Base-by-base conservation (phyloP, 2,888 invertebrate species). In the Crocallis elinguaria region DNA sequence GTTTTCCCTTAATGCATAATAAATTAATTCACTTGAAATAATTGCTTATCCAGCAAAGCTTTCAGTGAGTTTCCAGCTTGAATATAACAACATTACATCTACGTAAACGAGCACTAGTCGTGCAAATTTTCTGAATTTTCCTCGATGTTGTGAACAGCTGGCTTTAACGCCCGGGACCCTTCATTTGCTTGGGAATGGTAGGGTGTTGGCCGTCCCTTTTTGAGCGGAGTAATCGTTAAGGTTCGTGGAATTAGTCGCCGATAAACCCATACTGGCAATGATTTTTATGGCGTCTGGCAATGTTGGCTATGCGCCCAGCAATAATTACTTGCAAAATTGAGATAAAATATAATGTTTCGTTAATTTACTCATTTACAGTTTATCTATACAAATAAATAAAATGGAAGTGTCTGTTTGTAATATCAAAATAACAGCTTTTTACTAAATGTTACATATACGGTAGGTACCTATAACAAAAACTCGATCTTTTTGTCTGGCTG, bases 121-220 rank as follows among this genome's bases (percentile, higher is more conserved):
- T 46, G 60, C 50, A 60, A 61, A 62, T 60, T 64, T 62, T 56
- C 54, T 16, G 46, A 62, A 70, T 59, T 71, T 62, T 51, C 38
- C 54, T 52, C 49, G 44, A 51, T 58, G 43, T 45, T 49, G 54
- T 56, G 63, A 71, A 59, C 72, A 77, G 70, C 73, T 75, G 76
- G 56, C 67, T 57, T 62, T 57, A 66, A 66, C 66, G 64, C 60
- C 59, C 46, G 50, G 57, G 59, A 43, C 60, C 64, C 67, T 64
- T 65, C 73, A 77, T 75, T 73, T 65, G 56, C 42, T 42, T 38
- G 50, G 67, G 63, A 69, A 68, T 70, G 68, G 70, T 69, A 62
- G 45, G 60, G 62, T 71, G 17, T 64, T 60, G 17, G 58, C 50
- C 57, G 44, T 58, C 60, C 57, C 45, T 43, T 37, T 32, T 19